Conservation (phyloP, 2,113 vertebrate species). For the Lanius collurio region DNA sequence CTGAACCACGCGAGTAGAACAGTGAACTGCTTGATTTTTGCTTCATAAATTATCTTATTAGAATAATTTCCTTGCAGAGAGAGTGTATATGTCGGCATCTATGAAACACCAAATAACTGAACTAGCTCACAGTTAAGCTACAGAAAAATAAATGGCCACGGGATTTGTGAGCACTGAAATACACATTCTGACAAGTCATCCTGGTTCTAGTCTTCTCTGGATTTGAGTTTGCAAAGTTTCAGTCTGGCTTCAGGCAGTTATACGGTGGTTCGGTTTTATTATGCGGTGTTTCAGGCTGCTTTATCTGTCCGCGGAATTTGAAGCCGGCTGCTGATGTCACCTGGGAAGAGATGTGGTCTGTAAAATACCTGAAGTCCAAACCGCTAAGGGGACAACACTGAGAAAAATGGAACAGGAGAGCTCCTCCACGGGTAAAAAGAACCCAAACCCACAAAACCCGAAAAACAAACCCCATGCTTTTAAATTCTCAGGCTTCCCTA, state of each 20-base stretch:
- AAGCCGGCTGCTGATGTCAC: not conserved
- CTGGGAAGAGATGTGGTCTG: not conserved
- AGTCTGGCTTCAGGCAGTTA: not conserved
- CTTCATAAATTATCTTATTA: not conserved
- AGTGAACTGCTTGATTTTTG: not conserved
- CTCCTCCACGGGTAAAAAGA: not conserved
- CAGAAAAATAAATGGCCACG: not conserved
- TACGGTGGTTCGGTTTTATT: not conserved
- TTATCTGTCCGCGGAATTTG: not conserved
- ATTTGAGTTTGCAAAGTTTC: slow-evolving; percentile 11
- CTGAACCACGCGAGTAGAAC: not conserved
- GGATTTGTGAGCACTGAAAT: not conserved
- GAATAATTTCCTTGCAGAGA: not conserved
- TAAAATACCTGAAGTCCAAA: not conserved
- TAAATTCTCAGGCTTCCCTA: not conserved
- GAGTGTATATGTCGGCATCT: accelerated
- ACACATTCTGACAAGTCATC: not conserved
- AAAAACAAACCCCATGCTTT: not conserved
- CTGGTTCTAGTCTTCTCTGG: not conserved
- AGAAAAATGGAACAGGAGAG: not conserved
- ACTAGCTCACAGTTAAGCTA: not conserved
- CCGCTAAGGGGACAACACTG: not conserved
- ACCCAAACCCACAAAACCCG: not conserved
- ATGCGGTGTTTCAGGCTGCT: not conserved
- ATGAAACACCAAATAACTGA: not conserved